phyloP scores from a whole-genome alignment of 2,888 invertebrate genomes.

The Pollenia amentaria region DNA sequence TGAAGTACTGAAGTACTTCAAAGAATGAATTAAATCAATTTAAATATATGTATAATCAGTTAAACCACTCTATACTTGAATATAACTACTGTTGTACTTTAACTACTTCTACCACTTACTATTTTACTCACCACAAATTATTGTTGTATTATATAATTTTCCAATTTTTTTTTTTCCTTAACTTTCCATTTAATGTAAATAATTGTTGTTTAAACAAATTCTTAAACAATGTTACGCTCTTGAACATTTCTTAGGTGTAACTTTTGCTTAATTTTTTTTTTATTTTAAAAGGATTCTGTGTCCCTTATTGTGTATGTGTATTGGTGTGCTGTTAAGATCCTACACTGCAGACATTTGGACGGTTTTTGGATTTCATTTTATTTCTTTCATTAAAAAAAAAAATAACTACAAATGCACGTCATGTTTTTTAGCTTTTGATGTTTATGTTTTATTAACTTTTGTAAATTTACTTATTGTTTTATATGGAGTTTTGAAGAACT shows the following conservation, averaged over 20 bases:
- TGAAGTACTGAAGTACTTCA: slow-evolving; percentile 1
- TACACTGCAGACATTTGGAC: slow-evolving; percentile 38
- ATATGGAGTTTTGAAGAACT: too few relatives aligned
- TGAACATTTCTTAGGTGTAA: not conserved
- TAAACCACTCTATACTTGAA: slow-evolving; percentile 15
- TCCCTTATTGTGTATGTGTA: slow-evolving; percentile 16
- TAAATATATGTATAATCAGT: not conserved
- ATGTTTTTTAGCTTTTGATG: slow-evolving; percentile 55
- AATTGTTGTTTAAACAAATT: slow-evolving; percentile 4
- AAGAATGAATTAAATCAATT: not conserved
- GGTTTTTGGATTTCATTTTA: slow-evolving; percentile 46
- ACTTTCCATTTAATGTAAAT: slow-evolving; percentile 48
- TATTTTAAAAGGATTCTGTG: not conserved
- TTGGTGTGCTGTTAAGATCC: slow-evolving; percentile 5
- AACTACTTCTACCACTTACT: slow-evolving; percentile 19
- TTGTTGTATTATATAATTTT: slow-evolving; percentile 52
- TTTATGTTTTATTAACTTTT: slow-evolving; percentile 8
- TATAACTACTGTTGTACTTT: not conserved
- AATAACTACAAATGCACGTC: slow-evolving; percentile 52
- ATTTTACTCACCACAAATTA: slow-evolving; percentile 47
- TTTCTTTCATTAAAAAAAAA: not conserved
- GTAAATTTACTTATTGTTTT: too few relatives aligned
- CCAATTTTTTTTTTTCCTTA: not conserved
- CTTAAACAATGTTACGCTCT: not conserved
- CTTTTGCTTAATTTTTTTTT: slow-evolving; percentile 13